Conservation (phyloP, 2,113 vertebrate genomes). For the Budorcas taxicolor region DNA sequence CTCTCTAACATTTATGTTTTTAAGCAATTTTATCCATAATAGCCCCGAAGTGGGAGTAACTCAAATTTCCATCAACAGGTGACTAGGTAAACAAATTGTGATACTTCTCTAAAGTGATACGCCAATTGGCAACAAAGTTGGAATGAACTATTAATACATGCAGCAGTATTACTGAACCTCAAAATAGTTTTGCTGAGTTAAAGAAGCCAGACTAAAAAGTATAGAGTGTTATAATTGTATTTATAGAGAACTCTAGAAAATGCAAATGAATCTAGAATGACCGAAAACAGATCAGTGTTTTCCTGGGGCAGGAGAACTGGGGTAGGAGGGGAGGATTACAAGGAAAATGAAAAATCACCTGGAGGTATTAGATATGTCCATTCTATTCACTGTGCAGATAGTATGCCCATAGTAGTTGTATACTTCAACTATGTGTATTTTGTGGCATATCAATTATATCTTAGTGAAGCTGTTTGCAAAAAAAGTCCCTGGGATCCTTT, state of each 20-base stretch:
- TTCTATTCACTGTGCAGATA: background rate
- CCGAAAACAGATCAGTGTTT: background rate
- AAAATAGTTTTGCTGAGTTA: background rate
- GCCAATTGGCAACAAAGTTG: background rate
- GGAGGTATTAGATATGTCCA: background rate
- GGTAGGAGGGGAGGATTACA: background rate
- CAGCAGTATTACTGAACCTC: background rate
- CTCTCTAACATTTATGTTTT: background rate
- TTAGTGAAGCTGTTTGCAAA: background rate
- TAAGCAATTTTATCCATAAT: background rate
- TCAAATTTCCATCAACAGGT: background rate
- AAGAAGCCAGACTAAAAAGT: background rate
- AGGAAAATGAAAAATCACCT: background rate
- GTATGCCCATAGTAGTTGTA: background rate
- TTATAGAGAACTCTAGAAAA: background rate
- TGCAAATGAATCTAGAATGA: background rate
- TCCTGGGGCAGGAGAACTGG: background rate
- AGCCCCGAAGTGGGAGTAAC: background rate
- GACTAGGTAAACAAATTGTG: background rate
- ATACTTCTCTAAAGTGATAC: background rate
- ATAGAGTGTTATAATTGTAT: background rate
- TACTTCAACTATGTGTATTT: background rate
- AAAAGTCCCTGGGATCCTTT: background rate
- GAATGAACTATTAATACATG: background rate
- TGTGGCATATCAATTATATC: background rate